Base-by-base conservation (phyloP, 2,797 vertebrate genomes). In the Huso huso region DNA sequence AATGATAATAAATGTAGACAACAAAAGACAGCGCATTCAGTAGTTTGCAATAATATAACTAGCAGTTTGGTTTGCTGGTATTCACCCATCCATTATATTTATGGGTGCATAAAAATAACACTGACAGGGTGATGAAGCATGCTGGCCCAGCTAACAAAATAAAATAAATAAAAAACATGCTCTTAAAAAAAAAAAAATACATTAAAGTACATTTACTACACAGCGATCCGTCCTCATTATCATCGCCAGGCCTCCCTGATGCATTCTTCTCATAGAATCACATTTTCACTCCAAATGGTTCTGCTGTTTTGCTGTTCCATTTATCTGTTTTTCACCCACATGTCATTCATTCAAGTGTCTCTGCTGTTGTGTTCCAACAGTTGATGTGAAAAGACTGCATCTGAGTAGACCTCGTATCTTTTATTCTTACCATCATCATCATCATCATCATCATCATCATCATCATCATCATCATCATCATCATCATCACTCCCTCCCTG, bases 21-120 rank as follows among this genome's bases (percentile, higher is more conserved):
- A 37, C 23, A 37, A 37, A 37, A 37, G 23, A 37, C 23, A 37
- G 23, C 2, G 2, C 23, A 37, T 37, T 37, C 23, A 37, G 23
- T 37, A 37, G 23, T 37, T 37, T 37, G 23, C 23, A 37, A 37
- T 37, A 37, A 37, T 37, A 37, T 37, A 37, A 37, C 23, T 37
- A 37, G 23, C 23, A 37, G 23, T 37, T 37, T 37, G 23, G 23
- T 37, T 37, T 37, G 23, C 23, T 37, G 23, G 70, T 69, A 69
- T 67, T 62, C 68, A 72, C 66, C 61, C 61, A 60, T 57, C 57
- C 66, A 63, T 64, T 68, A 70, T 66, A 68, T 61, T 65, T 63
- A 70, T 63, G 68, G 68, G 63, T 64, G 63, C 53, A 23, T 70
- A 57, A 55, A 68, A 66, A 70, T 72, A 70, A 70, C 68, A 68